These are phyloP conservation scores for Anguilla anguilla DNA, from an alignment of 2,797 vertebrate species.

Conservation along the genomic window DNA sequence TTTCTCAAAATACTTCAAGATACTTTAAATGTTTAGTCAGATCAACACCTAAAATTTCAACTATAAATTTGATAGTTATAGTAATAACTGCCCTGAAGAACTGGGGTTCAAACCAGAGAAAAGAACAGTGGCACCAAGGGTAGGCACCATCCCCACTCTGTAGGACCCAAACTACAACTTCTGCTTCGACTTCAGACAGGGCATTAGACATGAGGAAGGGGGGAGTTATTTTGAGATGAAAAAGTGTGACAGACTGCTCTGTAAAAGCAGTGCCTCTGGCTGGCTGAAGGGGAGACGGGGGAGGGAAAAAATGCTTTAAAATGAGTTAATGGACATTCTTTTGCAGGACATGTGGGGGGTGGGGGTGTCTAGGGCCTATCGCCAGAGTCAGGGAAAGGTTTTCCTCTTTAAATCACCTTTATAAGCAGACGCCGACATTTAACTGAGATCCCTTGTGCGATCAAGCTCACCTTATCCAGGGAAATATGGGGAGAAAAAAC, in stretches of 20 bases:
- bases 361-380: neutral
- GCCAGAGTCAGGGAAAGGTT: neutral
- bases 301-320: slow-evolving; percentile 3
- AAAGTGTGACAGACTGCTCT: slow-evolving; percentile 18
- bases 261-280: neutral
- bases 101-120: neutral
- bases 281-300: neutral
- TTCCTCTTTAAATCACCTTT: neutral
- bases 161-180: slow-evolving; percentile 38
- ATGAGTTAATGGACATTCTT: slow-evolving; percentile 25
- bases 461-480: neutral
- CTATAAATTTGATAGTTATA: neutral
- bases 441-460: neutral
- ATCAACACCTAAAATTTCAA: neutral
- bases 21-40: neutral
- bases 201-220: neutral
- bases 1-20: neutral
- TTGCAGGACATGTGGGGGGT: neutral
- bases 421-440: neutral
- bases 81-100: neutral
- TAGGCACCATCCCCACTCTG: neutral
- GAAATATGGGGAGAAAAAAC: neutral
- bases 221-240: slow-evolving; percentile 6
- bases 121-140: too few relatives aligned
- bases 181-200: neutral